These are phyloP conservation scores for Pterobdella sp. DNA, from an alignment of 2,888 invertebrate genomes.

Conservation along the genomic window DNA sequence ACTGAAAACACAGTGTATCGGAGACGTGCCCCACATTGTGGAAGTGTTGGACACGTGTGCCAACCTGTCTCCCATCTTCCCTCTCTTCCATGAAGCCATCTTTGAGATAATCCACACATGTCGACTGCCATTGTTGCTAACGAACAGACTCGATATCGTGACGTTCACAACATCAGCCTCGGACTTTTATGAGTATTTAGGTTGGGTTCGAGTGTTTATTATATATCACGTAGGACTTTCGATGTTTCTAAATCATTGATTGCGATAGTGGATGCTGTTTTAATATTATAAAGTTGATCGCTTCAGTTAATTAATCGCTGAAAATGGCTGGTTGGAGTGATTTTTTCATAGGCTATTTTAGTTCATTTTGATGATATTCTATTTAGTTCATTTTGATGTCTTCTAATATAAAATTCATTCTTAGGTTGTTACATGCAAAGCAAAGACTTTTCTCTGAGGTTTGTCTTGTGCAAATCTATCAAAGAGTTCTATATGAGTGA, in stretches of 20 bases:
- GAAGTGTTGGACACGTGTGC: conserved; percentile 49
- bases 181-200: conserved; percentile 50
- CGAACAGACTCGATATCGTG: conserved; percentile 50
- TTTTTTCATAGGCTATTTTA: too few relatives aligned
- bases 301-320: too few relatives aligned
- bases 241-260: neutral
- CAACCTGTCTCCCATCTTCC: conserved; percentile 45
- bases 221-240: neutral
- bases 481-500: neutral
- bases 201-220: conserved; percentile 38
- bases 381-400: neutral
- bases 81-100: conserved; percentile 47
- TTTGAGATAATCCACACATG: conserved; percentile 46
- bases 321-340: too few relatives aligned
- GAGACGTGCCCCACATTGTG: conserved; percentile 48
- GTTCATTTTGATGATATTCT: neutral
- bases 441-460: neutral
- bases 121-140: conserved; percentile 48
- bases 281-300: too few relatives aligned
- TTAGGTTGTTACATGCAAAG: neutral
- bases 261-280: too few relatives aligned
- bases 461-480: neutral
- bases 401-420: too few relatives aligned
- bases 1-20: conserved; percentile 46
- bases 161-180: conserved; percentile 48